Evolutionary conservation across 2,113 vertebrate species (phyloP), one percentile per base, ranked within the genome.

Genomic region (Channa argus): DNA sequence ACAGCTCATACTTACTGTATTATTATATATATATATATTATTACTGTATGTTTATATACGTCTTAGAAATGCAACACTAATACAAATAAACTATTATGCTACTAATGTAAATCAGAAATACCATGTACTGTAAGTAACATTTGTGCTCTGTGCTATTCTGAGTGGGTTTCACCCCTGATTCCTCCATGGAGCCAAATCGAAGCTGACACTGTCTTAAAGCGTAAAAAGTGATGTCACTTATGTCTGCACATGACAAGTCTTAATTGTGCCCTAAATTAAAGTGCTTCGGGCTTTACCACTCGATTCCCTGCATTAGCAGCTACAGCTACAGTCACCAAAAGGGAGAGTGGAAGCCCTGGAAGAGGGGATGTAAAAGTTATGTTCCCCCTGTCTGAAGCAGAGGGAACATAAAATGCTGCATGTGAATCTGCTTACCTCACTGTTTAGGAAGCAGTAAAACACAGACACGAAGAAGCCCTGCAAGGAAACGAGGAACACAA

Each of bases 381-480:
- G 24, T 24, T 24, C 24, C 24, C 24, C 24, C 24, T 34, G 61
- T 74, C 33, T 63, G 46, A 52, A 50, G 71, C 70, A 1, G 51
- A 5, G 43, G 13, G 11, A 36, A 4, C 9, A 10, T 34, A 37
- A 82, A 78, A 63, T 33, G 60, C 56, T 86, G 39, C 62, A 69
- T n/a, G 72, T 38, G 66, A 53, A 72, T 13, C 15, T 74, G 62
- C 96, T 95, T 88, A 98, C 97, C 96, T 97, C 96, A 0, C 96
- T 96, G 90, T 97, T 98, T 86, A 97, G 88, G 92, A 96, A 97
- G 90, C 96, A 97, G 93, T 97, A 97, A 92, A 96, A 97, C 53
- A 97, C 95, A 0, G 96, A 97, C 51, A 96, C 96, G 0, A 98
- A 97, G 94, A 97, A 98, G 47, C 96, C 96, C 96, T 97, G 76